Base-by-base conservation (phyloP, 2,888 invertebrate species). In the Gymnocheta viridis region DNA sequence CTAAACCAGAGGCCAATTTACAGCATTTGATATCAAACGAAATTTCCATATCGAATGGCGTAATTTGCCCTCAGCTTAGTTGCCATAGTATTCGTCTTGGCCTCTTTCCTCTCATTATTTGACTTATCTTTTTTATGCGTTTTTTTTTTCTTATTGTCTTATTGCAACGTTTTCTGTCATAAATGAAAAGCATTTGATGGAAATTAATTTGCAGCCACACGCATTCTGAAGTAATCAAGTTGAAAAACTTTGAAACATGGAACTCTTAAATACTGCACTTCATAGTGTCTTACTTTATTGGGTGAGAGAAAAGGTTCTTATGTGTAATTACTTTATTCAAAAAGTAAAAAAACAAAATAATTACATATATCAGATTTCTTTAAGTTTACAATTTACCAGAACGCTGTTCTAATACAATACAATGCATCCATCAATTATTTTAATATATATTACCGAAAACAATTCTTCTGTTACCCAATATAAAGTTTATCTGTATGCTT, bases 201-300 rank as follows among this genome's bases (percentile, higher is more conserved):
- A 81, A 81, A 81, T 81, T 81, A 84, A 69, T 84, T 84, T 73
- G 56, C 35, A 73, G 56, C 73, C 77, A 35, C 84, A 84, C 73
- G 84, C 77, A 69, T 77, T 41, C 47, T 58, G 56, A 69, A 62
- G 56, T 69, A 81, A 84, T 73, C 77, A 81, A 78, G 69, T 64
- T 70, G 81, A 84, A 84, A 81, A 84, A 64, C 81, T 73, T 78
- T 49, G 73, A 78, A 49, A 58, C 81, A 69, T 78, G 73, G n/a
- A 56, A 47, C 49, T 81, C 47, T 47, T 62, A 73, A 67, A 58
- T 67, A 67, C 54, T 38, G n/a, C 17, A 67, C 17, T 24, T 51
- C 17, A 35, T 17, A 62, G 17, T 44, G 29, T 27, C 35, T 70
- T 24, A 10, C 0, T 14, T 0, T 64, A 29, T 72, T 79, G 27